Evolutionary conservation across 2,113 vertebrate species (phyloP).

Genomic region (Megaptera novaeangliae): DNA sequence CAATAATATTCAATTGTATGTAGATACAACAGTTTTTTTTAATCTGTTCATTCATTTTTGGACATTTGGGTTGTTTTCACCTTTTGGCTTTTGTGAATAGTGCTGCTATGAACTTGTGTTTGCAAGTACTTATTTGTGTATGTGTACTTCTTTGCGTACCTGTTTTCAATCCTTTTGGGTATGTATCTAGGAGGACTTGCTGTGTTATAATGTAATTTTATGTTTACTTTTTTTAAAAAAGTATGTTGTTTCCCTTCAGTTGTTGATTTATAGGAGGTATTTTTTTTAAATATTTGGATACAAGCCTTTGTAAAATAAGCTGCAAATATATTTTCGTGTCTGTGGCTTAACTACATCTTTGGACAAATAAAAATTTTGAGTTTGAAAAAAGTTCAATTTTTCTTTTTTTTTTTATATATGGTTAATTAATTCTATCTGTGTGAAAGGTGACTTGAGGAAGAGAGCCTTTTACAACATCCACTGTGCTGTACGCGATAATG

Average conservation of each 20-base stretch:
- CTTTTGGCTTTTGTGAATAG: neutral
- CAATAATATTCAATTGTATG: neutral
- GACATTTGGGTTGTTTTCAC: no score
- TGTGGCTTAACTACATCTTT: neutral
- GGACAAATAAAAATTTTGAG: neutral
- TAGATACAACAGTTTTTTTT: no score
- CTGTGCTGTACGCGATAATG: no score
- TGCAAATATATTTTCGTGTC: neutral
- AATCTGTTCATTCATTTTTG: neutral
- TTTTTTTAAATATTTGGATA: neutral
- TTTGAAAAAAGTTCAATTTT: neutral
- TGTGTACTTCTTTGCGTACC: neutral
- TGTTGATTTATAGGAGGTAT: neutral
- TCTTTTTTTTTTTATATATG: neutral
- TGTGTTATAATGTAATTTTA: neutral
- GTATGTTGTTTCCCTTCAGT: neutral
- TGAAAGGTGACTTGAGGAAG: neutral
- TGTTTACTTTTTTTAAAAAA: neutral
- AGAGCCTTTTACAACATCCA: neutral
- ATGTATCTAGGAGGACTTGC: neutral
- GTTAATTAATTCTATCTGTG: neutral
- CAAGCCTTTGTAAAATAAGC: neutral
- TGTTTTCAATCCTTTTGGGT: neutral
- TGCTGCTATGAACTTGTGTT: neutral
- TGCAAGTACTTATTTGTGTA: neutral